Evolutionary conservation across 1,140 invertebrate genomes (phyloP).

Genomic region (Melitaea cinxia): DNA sequence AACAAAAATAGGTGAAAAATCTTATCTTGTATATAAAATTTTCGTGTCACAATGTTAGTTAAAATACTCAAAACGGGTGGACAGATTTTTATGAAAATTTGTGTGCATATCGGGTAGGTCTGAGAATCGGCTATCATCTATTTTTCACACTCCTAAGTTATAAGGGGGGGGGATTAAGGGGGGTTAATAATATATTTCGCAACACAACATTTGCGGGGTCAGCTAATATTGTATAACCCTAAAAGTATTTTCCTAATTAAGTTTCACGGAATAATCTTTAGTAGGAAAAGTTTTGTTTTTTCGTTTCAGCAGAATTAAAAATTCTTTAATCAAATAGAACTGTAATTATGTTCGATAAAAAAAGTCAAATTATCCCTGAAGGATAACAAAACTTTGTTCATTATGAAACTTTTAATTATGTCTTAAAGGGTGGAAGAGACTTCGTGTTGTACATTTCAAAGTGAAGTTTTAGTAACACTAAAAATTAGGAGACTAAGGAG

Average conservation of each 20-base stretch:
- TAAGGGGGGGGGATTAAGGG: too few relatives aligned
- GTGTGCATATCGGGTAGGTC: too few relatives aligned
- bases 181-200: too few relatives aligned
- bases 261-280: not conserved
- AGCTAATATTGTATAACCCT: not conserved
- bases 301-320: not conserved
- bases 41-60: too few relatives aligned
- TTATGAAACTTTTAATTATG: slow-evolving; percentile 8
- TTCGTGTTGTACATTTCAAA: not conserved
- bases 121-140: too few relatives aligned
- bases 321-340: not conserved
- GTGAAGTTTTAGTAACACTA: not conserved
- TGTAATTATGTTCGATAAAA: not conserved
- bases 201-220: too few relatives aligned
- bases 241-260: slow-evolving; percentile 12
- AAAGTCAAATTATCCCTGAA: slow-evolving; percentile 1
- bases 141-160: too few relatives aligned
- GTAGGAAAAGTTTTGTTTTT: not conserved
- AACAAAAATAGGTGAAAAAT: too few relatives aligned
- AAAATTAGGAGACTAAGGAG: not conserved
- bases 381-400: not conserved
- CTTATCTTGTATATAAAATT: too few relatives aligned
- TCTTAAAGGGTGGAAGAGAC: not conserved
- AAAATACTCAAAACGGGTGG: too few relatives aligned
- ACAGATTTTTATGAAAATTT: too few relatives aligned